Evolutionary conservation across 2,888 invertebrate species (phyloP).

Genomic region (Opisthograptis luteolata): DNA sequence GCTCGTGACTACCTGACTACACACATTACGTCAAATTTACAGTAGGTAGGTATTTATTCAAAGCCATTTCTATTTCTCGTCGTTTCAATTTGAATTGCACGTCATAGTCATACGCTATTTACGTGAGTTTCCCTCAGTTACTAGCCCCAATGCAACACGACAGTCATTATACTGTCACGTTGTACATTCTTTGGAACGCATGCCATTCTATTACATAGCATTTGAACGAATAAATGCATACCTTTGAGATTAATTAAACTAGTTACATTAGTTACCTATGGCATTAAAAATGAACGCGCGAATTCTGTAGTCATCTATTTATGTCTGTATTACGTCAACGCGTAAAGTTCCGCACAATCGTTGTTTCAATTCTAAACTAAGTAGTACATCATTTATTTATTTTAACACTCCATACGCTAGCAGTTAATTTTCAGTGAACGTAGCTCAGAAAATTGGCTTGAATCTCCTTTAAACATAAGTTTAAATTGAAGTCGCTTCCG

Average conservation of each 20-base stretch:
- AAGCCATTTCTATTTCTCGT: constrained; percentile 1
- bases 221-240: not conserved
- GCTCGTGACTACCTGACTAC: constrained; percentile 20
- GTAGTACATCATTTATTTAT: too few species aligned
- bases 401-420: too few species aligned
- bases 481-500: too few species aligned
- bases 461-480: too few species aligned
- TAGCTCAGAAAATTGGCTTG: too few species aligned
- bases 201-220: not conserved
- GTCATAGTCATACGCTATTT: constrained; percentile 18
- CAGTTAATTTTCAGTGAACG: too few species aligned
- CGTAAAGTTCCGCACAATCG: constrained; percentile 2
- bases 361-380: not conserved
- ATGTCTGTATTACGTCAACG: constrained; percentile 15
- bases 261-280: not conserved
- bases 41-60: too few species aligned
- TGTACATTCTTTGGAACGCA: constrained; percentile 18
- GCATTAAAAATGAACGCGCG: constrained; percentile 6
- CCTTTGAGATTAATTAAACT: not conserved
- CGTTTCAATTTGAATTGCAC: not conserved
- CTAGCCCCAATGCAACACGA: too few species aligned
- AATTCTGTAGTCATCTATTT: constrained; percentile 4
- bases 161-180: constrained; percentile 26
- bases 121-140: constrained; percentile 7
- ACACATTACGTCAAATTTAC: constrained; percentile 6